phyloP scores from a whole-genome alignment of 2,888 invertebrate genomes.

The Dimorphilus gyrociliatus region DNA sequence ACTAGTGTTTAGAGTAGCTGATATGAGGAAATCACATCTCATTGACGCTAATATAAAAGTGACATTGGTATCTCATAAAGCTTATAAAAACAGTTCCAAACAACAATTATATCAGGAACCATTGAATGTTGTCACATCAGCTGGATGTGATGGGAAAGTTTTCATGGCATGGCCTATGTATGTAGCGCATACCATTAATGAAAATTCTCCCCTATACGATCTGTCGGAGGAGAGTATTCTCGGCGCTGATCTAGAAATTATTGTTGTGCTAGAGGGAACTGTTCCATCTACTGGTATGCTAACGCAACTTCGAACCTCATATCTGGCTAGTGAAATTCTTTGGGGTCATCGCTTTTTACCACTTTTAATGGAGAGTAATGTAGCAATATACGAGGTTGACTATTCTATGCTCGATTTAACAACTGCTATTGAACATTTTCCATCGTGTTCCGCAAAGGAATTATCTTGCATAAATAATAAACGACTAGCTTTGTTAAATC shows the following conservation, averaged over 20 bases:
- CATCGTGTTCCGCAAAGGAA: slow-evolving; percentile 31
- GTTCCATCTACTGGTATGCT: slow-evolving; percentile 11
- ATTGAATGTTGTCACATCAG: no score
- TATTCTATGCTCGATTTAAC: no score
- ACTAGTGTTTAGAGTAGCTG: slow-evolving; percentile 37
- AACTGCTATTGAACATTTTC: no score
- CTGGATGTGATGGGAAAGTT: no score
- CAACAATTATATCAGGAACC: slow-evolving; percentile 87
- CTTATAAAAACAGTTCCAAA: no score
- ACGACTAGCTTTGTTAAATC: no score
- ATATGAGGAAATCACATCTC: slow-evolving; percentile 35
- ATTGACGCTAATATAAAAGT: slow-evolving; percentile 76
- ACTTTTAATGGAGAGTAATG: slow-evolving; percentile 7
- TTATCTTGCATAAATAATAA: no score
- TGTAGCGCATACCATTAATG: slow-evolving; percentile 45
- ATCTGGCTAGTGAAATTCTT: slow-evolving; percentile 10
- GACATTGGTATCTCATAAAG: slow-evolving; percentile 74
- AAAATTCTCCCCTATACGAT: slow-evolving; percentile 9
- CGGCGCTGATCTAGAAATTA: slow-evolving; percentile 9
- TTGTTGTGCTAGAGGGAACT: slow-evolving; percentile 11
- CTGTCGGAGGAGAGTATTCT: slow-evolving; percentile 9
- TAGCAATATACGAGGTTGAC: no score
- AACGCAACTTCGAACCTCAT: slow-evolving; percentile 11
- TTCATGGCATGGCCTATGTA: slow-evolving; percentile 97
- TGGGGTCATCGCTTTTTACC: slow-evolving; percentile 11